Conservation (phyloP, 1,140 invertebrate genomes). For the Apis florea region DNA sequence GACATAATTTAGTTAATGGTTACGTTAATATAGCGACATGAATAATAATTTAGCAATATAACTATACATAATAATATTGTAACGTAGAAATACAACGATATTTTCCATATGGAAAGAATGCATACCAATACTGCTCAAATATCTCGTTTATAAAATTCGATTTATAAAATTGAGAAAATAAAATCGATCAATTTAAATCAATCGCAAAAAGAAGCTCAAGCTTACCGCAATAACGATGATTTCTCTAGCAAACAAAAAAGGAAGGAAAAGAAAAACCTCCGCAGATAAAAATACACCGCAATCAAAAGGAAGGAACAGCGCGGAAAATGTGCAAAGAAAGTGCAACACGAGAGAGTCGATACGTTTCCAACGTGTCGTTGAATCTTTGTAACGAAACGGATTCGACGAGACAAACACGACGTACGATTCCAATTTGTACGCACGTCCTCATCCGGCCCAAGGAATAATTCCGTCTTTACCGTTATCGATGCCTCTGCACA, state of each 20-base stretch:
- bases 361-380: conserved; percentile 22
- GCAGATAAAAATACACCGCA: no score
- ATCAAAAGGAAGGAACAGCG: not conserved
- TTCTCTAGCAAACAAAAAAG: no score
- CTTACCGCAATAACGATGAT: no score
- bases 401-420: conserved; percentile 32
- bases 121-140: no score
- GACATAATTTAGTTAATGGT: no score
- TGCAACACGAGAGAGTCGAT: not conserved
- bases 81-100: no score
- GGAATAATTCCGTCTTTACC: conserved; percentile 51
- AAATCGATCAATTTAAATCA: not conserved
- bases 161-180: not conserved
- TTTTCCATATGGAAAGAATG: no score
- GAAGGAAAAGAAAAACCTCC: no score
- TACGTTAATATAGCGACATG: no score
- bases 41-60: no score
- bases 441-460: conserved; percentile 39
- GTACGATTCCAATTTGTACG: conserved; percentile 13
- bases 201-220: no score
- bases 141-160: not conserved
- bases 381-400: conserved; percentile 50
- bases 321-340: not conserved
- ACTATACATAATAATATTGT: no score
- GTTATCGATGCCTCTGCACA: conserved; percentile 42